Evolutionary conservation across 2,113 vertebrate genomes (phyloP).

Genomic region (Trogon surrucura): DNA sequence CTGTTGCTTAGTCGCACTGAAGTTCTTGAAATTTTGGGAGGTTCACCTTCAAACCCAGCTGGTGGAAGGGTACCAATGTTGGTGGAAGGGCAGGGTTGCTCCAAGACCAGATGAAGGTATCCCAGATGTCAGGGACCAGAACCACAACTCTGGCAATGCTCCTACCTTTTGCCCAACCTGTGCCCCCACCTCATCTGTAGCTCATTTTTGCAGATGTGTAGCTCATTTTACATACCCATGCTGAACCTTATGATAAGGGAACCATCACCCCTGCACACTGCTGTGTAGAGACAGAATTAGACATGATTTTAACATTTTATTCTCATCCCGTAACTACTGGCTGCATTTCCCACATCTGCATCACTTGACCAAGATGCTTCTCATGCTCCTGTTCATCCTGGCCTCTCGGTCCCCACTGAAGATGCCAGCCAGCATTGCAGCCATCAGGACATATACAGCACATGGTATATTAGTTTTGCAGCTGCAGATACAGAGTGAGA

Average conservation of each 20-base stretch:
- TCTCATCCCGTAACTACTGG: neutral
- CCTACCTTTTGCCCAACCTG: neutral
- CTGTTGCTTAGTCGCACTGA: neutral
- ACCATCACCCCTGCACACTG: neutral
- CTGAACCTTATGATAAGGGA: neutral
- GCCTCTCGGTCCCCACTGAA: accelerated
- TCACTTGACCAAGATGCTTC: neutral
- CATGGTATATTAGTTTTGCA: neutral
- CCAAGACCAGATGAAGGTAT: neutral
- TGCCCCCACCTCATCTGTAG: accelerated
- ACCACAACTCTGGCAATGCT: neutral
- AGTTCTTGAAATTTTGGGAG: neutral
- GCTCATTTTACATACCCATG: neutral
- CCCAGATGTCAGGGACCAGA: neutral
- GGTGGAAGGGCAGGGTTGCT: neutral
- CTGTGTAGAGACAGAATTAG: neutral
- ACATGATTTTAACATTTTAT: neutral
- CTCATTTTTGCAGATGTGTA: neutral
- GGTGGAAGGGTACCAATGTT: accelerated
- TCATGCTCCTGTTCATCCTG: neutral
- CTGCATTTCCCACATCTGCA: neutral
- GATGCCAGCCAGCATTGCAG: neutral
- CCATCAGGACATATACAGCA: neutral
- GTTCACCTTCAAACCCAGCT: neutral
- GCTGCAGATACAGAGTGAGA: neutral